A percentile compares a stretch with the other conserved stretches of the same genome.
These are phyloP conservation scores for Microplitis manilae DNA, from an alignment of 2,888 invertebrate species.

Conservation along the genomic window DNA sequence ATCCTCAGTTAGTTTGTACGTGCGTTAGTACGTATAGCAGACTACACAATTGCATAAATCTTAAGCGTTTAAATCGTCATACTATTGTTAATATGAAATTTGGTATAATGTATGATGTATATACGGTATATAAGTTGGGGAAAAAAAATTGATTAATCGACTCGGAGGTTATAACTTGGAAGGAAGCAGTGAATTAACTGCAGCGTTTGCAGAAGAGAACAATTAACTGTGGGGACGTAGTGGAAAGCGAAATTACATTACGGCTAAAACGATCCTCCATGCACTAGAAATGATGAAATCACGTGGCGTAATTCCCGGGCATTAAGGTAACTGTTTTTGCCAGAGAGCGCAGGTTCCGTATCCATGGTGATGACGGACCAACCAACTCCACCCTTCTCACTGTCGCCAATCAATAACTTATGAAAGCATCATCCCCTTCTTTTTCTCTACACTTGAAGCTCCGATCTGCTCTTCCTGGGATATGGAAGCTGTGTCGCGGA, in stretches of 20 bases:
- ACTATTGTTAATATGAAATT: constrained; percentile 10
- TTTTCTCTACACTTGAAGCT: constrained; percentile 27
- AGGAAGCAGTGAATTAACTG: constrained; percentile 35
- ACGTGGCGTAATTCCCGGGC: constrained; percentile 70
- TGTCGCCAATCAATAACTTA: constrained; percentile 70
- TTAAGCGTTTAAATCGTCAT: neutral
- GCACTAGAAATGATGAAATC: constrained; percentile 62
- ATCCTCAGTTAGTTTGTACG: constrained; percentile 24
- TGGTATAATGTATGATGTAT: neutral
- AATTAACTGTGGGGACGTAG: constrained; percentile 35
- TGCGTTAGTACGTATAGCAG: neutral
- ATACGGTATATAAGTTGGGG: neutral
- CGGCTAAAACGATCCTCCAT: constrained; percentile 66
- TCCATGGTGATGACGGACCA: constrained; percentile 59
- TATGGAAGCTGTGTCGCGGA: constrained; percentile 42
- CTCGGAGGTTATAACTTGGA: constrained; percentile 11
- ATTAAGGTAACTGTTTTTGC: constrained; percentile 70
- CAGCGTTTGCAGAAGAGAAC: constrained; percentile 42
- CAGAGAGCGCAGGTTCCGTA: constrained; percentile 64
- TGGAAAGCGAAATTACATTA: constrained; percentile 67
- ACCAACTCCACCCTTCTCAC: constrained; percentile 53
- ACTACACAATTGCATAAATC: constrained; percentile 1
- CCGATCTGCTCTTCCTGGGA: constrained; percentile 19
- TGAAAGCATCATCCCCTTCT: constrained; percentile 63
- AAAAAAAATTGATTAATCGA: constrained; percentile 20